Evolutionary conservation across 2,113 vertebrate genomes (phyloP), one percentile per base, ranked within the genome.

Genomic region (Tetrax tetrax): DNA sequence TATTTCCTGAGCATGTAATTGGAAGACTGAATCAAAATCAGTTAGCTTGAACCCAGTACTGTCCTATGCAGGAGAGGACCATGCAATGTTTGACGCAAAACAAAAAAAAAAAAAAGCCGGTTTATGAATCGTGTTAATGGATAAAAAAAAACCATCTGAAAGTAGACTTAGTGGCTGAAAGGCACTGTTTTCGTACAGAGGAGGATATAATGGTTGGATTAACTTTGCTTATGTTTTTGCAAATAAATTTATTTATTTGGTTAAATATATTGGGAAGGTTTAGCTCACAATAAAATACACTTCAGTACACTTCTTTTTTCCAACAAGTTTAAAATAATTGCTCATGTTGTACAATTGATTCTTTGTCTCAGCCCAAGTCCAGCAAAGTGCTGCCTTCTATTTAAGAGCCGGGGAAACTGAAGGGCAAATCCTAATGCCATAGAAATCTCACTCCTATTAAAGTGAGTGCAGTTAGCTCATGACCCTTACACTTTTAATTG

Each of bases 1-100:
- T 43, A 38, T 72, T 92, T 96, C 93, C 90, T 95, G 92, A 96
- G 72, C 88, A 81, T 93, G 83, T 81, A 87, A 94, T 93, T 68
- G 47, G 88, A 54, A 95, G 68, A 43, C 70, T 93, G 63, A 91
- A 76, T 83, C 75, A 90, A n/a, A 93, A 85, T 60, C 75, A 72
- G 48, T 66, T 61, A 82, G n/a, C 72, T 87, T 80, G 92, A 78
- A 28, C 71, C 86, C 61, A n/a, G 78, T 24, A 14, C 79, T 89
- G 64, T 77, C 95, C 94, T 48, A 82, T 41, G 33, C 92, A 95
- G 77, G 65, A 86, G 31, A 50, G 37, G 50, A 68, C 63, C n/a
- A 2, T 47, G 66, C 50, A 70, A 68, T 23, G 15, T 76, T 71
- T 90, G 84, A 87, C 80, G 66, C 27, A 88, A 92, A 41, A 75